These are phyloP conservation scores for Bufo bufo DNA, from an alignment of 2,113 vertebrate genomes.

Conservation along the genomic window DNA sequence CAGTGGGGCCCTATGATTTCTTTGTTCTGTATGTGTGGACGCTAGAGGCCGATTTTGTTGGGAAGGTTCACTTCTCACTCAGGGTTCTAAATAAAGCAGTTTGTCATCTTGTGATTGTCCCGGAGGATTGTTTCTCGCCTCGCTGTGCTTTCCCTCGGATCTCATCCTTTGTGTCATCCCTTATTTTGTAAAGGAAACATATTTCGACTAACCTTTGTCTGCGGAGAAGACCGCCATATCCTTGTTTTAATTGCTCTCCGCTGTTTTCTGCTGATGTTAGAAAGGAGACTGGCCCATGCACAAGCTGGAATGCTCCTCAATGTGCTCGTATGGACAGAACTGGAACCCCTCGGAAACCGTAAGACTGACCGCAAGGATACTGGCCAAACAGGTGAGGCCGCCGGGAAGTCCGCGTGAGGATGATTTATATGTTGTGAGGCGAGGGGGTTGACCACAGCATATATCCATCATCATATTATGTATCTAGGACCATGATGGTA, in stretches of 20 bases:
- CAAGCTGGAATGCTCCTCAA: constrained; percentile 92
- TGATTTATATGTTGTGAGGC: not conserved
- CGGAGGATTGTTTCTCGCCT: not conserved
- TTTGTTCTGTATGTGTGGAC: not conserved
- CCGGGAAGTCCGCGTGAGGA: not conserved
- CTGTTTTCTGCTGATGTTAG: constrained; percentile 68
- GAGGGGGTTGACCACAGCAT: too few relatives aligned
- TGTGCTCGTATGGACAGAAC: constrained; percentile 85
- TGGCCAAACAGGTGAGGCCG: constrained; percentile 86
- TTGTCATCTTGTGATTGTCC: not conserved
- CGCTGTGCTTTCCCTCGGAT: not conserved
- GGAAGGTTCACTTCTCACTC: too few relatives aligned
- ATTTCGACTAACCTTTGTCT: constrained; percentile 68
- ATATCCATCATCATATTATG: too few relatives aligned
- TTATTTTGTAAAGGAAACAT: constrained; percentile 70
- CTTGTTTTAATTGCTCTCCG: constrained; percentile 58
- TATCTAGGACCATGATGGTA: too few relatives aligned
- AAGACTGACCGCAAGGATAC: constrained; percentile 87
- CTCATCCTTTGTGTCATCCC: constrained; percentile 59
- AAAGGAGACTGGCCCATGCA: constrained; percentile 94
- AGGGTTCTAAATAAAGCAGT: too few relatives aligned
- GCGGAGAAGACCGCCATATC: constrained; percentile 58
- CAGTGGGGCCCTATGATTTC: too few relatives aligned
- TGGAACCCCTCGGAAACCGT: constrained; percentile 92
- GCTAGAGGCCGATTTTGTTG: too few relatives aligned